Evolutionary conservation across 2,797 vertebrate genomes (phyloP), one percentile per base, ranked within the genome.

Genomic region (Gymnothorax javanicus): DNA sequence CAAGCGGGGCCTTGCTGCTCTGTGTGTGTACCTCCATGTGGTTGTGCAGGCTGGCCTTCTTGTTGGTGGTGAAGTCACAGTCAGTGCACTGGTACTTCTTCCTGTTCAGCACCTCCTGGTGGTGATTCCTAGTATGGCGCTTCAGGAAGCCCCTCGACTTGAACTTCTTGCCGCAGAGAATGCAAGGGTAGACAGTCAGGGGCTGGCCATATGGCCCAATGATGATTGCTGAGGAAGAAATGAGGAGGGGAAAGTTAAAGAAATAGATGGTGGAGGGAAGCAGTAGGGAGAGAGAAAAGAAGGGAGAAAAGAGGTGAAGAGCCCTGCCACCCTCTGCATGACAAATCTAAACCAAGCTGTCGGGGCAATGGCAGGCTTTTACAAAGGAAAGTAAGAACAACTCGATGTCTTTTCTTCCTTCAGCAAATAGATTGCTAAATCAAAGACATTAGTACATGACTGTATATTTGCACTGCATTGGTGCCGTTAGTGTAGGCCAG

Each of bases 131-230:
- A 92, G 98, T 99, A 93, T 99, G 99, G 77, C 98, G 97, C 94
- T 99, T 99, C 89, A 99, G 95, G 94, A 99, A 99, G 73, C 98
- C 98, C 90, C 98, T 95, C 0, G 98, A 99, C 92, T 99, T 99
- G 95, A 99, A 99, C 92, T 99, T 99, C 94, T 99, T 99, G 58
- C 98, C 99, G 87, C 99, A 99, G 83, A 99, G 97, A 97, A 99
- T 98, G 93, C 99, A 99, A 89, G 98, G 99, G 91, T 99, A 99
- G 85, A 99, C 99, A 0, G 98, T 99, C 92, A 99, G 94, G 0
- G 98, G 98, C 91, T 99, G 98, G 91, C 99, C 99, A 27, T 99
- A 98, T 0, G 99, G 99, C 79, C 99, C 98, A 79, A 99, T 99
- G 92, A 99, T 99, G 95, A 99, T 99, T 90, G 98, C 98, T 99